A percentile compares a stretch with the other conserved stretches of the same genome.
Evolutionary conservation across 1,140 invertebrate genomes (phyloP).

Genomic region (Eriosoma lanigerum): DNA sequence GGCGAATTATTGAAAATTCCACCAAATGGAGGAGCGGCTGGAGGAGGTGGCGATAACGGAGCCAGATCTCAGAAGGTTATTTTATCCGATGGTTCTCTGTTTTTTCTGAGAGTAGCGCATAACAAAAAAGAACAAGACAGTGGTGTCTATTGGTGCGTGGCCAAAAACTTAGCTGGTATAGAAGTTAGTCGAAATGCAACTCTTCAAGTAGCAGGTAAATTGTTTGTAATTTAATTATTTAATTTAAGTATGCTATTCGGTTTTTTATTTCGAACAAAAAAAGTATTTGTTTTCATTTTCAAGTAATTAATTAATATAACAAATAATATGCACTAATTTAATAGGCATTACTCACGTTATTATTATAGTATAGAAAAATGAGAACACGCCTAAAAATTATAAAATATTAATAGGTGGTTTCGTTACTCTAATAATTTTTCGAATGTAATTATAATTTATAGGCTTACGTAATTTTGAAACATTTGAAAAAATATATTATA

Average conservation of each 20-base stretch:
- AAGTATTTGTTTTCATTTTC: neutral
- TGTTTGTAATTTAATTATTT: neutral
- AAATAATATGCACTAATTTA: too few species aligned
- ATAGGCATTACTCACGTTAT: neutral
- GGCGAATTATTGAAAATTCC: conserved; percentile 69
- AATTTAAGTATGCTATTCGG: too few species aligned
- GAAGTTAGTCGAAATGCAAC: conserved; percentile 73
- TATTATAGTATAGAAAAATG: conserved; percentile 27
- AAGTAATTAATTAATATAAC: neutral
- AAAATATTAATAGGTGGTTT: neutral
- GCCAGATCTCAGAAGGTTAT: conserved; percentile 55
- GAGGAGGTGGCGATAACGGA: conserved; percentile 18
- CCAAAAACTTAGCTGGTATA: conserved; percentile 79
- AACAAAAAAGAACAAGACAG: conserved; percentile 81
- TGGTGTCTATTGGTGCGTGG: conserved; percentile 85
- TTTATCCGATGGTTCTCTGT: conserved; percentile 55
- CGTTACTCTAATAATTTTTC: neutral
- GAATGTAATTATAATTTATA: neutral
- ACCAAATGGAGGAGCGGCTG: conserved; percentile 45
- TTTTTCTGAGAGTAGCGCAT: conserved; percentile 70
- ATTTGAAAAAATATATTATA: too few species aligned
- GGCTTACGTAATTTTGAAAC: neutral
- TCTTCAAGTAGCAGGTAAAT: conserved; percentile 77
- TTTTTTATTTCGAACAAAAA: too few species aligned
- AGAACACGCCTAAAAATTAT: neutral